These are phyloP conservation scores for Mormyrus hasselquistii DNA, from an alignment of 2,797 vertebrate species.

Conservation along the genomic window DNA sequence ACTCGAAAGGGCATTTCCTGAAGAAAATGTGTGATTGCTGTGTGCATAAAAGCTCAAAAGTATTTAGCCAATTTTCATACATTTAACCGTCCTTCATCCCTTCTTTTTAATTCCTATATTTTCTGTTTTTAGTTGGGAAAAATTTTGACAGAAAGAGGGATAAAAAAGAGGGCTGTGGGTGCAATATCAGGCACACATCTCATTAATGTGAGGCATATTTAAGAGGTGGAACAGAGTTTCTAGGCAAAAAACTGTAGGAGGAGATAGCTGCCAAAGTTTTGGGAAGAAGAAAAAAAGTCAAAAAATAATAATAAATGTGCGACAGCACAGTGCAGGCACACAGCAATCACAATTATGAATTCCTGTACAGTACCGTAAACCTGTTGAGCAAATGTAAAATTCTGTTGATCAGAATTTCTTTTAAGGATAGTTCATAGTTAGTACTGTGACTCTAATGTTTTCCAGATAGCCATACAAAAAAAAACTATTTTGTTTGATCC, in stretches of 20 bases:
- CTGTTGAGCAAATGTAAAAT: neutral
- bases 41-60: neutral
- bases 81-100: neutral
- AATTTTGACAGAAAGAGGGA: neutral
- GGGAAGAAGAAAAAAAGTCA: neutral
- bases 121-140: neutral
- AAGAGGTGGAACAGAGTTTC: neutral
- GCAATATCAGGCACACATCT: neutral
- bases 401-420: neutral
- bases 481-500: conserved; percentile 14
- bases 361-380: neutral
- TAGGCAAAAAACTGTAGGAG: neutral
- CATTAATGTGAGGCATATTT: neutral
- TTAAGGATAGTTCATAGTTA: neutral
- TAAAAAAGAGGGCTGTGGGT: neutral
- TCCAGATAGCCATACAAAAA: neutral
- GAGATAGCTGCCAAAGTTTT: neutral
- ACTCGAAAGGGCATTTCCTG: neutral
- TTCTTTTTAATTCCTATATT: neutral
- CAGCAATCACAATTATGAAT: neutral
- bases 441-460: neutral
- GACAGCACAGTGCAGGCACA: neutral
- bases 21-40: neutral
- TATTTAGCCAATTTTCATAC: neutral
- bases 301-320: neutral